phyloP scores from a whole-genome alignment of 2,888 invertebrate genomes.

The Tetheella fluctuosa region DNA sequence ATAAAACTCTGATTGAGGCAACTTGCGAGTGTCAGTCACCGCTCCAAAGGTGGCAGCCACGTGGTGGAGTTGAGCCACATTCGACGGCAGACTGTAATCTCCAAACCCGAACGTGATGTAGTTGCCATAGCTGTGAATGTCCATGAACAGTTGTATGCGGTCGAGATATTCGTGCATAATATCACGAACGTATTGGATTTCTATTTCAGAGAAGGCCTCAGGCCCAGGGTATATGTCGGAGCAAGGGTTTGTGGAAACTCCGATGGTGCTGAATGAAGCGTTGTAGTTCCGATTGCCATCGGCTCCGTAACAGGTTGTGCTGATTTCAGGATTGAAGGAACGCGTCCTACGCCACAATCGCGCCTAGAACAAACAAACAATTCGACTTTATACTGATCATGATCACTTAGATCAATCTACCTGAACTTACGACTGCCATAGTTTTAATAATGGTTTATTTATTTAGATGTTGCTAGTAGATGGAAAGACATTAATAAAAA shows the following conservation, averaged over 20 bases:
- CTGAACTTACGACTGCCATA: too few relatives aligned
- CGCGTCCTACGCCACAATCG: constrained; percentile 60
- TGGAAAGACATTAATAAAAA: too few relatives aligned
- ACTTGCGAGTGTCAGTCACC: constrained; percentile 51
- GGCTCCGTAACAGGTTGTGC: constrained; percentile 47
- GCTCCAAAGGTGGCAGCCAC: constrained; percentile 58
- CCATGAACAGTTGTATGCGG: constrained; percentile 64
- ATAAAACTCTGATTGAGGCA: constrained; percentile 47
- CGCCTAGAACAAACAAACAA: constrained; percentile 42
- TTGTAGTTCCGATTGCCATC: constrained; percentile 63
- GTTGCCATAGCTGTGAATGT: constrained; percentile 89
- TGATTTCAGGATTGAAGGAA: constrained; percentile 40
- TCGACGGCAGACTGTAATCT: constrained; percentile 46
- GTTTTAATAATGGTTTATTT: too few relatives aligned
- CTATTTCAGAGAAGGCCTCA: constrained; percentile 86
- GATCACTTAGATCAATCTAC: too few relatives aligned
- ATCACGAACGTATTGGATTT: constrained; percentile 82
- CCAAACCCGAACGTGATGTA: constrained; percentile 87
- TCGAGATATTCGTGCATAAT: constrained; percentile 64
- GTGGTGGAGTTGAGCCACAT: constrained; percentile 44
- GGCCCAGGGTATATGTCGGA: constrained; percentile 83
- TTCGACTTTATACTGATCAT: too few relatives aligned
- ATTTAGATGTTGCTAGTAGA: too few relatives aligned
- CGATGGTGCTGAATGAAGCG: constrained; percentile 46
- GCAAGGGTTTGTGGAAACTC: constrained; percentile 74